Conservation (phyloP, 2,797 vertebrate genomes). For the Glyptemys insculpta region DNA sequence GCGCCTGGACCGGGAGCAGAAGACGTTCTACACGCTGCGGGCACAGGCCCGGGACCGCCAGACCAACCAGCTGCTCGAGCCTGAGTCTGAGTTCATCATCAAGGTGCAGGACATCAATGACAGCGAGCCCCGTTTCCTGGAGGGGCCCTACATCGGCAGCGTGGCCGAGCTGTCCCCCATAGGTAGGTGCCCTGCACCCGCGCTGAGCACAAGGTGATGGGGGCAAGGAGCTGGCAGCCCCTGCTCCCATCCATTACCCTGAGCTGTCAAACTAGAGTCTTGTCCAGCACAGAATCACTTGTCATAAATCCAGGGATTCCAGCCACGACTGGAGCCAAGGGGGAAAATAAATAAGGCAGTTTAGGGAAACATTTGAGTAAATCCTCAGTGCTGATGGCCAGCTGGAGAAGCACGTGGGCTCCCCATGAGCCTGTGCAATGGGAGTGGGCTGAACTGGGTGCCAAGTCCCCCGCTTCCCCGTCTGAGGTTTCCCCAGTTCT, state of each 20-base stretch:
- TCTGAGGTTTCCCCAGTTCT: neutral
- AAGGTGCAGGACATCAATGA: constrained; percentile 99
- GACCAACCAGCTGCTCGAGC: constrained; percentile 91
- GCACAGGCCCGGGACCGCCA: constrained; percentile 92
- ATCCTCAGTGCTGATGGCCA: constrained; percentile 71
- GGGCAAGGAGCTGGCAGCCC: neutral
- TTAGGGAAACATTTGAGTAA: constrained; percentile 74
- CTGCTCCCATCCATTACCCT: rapidly evolving
- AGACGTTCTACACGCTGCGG: constrained; percentile 95
- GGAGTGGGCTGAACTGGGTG: neutral
- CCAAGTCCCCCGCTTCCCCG: neutral
- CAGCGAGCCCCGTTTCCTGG: constrained; percentile 96
- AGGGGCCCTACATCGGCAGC: constrained; percentile 96
- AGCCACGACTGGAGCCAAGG: constrained; percentile 5
- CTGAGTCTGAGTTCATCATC: constrained; percentile 98
- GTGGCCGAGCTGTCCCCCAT: constrained; percentile 95
- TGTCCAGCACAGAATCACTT: neutral
- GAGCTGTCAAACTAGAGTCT: neutral
- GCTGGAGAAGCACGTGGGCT: constrained; percentile 40
- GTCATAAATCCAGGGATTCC: constrained; percentile 46
- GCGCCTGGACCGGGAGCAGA: constrained; percentile 94
- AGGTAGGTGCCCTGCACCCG: constrained; percentile 81
- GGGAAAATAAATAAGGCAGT: constrained; percentile 69
- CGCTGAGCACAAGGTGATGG: neutral
- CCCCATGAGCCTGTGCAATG: constrained; percentile 12